phyloP scores from a whole-genome alignment of 2,888 invertebrate species.

The Cephus spinipes region DNA sequence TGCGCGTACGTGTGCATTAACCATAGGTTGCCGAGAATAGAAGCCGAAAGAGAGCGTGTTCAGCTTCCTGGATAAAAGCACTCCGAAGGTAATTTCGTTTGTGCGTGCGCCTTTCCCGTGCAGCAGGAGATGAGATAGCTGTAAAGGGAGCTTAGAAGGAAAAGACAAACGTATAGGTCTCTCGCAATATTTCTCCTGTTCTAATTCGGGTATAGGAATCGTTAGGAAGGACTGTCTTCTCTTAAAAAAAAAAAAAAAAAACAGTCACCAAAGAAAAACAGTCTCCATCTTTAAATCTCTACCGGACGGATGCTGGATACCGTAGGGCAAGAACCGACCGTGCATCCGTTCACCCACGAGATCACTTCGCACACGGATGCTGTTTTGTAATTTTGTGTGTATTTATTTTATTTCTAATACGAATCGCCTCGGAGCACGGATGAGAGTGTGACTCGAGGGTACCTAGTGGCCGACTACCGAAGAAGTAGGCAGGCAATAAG shows the following conservation, averaged over 20 bases:
- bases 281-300: background rate
- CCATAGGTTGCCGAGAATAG: background rate
- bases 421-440: background rate
- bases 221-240: background rate
- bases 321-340: background rate
- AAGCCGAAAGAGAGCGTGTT: background rate
- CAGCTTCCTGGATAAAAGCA: conserved; percentile 6
- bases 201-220: background rate
- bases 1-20: background rate
- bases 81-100: background rate
- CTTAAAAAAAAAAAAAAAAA: background rate
- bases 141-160: background rate
- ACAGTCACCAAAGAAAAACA: background rate
- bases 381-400: background rate
- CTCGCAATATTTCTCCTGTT: background rate
- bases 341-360: background rate
- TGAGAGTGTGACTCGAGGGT: background rate
- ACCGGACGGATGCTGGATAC: background rate
- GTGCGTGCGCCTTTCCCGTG: background rate
- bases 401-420: background rate
- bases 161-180: background rate
- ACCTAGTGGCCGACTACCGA: conserved; percentile 6
- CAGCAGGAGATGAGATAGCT: background rate
- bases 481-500: conserved; percentile 37
- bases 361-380: background rate